Evolutionary conservation across 2,888 invertebrate species (phyloP), one percentile per base, ranked within the genome.

Genomic region (Argyresthia albistria): DNA sequence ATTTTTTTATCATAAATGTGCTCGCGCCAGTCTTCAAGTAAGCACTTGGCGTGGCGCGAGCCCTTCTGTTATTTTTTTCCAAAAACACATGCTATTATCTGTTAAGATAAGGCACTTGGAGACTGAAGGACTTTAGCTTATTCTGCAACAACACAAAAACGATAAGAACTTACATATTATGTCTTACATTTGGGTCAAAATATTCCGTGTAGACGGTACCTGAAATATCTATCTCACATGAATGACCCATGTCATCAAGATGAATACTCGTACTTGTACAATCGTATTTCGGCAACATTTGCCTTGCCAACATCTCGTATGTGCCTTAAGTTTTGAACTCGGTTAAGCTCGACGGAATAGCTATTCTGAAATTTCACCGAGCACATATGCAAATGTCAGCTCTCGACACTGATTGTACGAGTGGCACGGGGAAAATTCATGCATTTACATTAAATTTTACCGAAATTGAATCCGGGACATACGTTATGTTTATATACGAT

Each of bases 371-470:
- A 82, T 83, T 82, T 84, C 79, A 77, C 70, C 77, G 25, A 76
- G 77, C 80, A 76, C 83, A 80, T 86, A 86, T 84, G 84, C 86
- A 84, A 84, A 84, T 86, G 80, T 84, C 82, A 83, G 81, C 76
- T 75, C 81, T 79, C 83, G 82, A 83, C 84, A 81, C 82, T 86
- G 82, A 87, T 86, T 84, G 81, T 86, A 79, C 82, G 82, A 86
- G 78, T 82, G 76, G 81, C 76, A 75, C 73, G 69, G 73, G 77
- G 77, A 81, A 83, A 82, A 86, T 83, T 83, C 83, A 82, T 83
- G 80, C 79, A 83, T 87, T 84, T 80, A 84, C 86, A 84, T 86
- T 83, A 86, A 81, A 83, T 84, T 82, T 80, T 73, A 72, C 73
- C 70, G 77, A 80, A 82, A 81, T 84, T 80, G 80, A 76, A 82